Conservation (phyloP, 1,140 invertebrate species). For the Venturia canescens region DNA sequence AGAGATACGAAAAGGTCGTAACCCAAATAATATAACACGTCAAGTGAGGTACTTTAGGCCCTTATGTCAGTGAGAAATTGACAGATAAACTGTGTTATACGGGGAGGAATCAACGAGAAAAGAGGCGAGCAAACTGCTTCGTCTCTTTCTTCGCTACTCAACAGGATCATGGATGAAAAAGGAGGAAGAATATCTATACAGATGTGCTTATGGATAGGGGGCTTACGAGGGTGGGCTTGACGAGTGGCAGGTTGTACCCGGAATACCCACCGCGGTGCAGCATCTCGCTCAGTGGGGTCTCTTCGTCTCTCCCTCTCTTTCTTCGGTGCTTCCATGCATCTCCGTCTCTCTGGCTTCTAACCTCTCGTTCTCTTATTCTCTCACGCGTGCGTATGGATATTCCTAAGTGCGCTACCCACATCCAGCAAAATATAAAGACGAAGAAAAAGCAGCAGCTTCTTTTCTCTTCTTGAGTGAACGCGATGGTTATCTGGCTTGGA, state of each 20-base stretch:
- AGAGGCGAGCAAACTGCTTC: neutral
- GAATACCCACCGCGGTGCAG: conserved; percentile 72
- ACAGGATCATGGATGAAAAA: neutral
- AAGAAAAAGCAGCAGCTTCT: conserved; percentile 22
- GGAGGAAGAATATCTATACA: conserved; percentile 11
- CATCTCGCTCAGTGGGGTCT: conserved; percentile 69
- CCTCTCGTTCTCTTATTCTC: conserved; percentile 53
- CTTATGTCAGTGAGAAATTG: neutral
- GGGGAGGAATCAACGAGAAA: conserved; percentile 16
- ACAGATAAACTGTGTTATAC: neutral
- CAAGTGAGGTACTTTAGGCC: neutral
- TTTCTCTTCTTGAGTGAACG: conserved; percentile 17
- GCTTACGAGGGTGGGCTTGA: conserved; percentile 70
- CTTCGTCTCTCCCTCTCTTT: conserved; percentile 57
- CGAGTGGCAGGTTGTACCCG: conserved; percentile 74
- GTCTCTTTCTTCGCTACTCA: conserved; percentile 20
- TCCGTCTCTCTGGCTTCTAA: conserved; percentile 53
- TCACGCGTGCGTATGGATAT: conserved; percentile 6
- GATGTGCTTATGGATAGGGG: conserved; percentile 30
- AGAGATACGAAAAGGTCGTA: too few relatives aligned
- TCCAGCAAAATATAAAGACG: neutral
- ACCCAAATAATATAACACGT: too few relatives aligned
- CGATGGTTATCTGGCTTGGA: conserved; percentile 59
- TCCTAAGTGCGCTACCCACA: conserved; percentile 43
- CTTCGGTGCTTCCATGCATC: conserved; percentile 55